These are phyloP conservation scores for Halichondria panicea DNA, from an alignment of 37 sponge, comb jelly and placozoan genomes.

Conservation along the genomic window DNA sequence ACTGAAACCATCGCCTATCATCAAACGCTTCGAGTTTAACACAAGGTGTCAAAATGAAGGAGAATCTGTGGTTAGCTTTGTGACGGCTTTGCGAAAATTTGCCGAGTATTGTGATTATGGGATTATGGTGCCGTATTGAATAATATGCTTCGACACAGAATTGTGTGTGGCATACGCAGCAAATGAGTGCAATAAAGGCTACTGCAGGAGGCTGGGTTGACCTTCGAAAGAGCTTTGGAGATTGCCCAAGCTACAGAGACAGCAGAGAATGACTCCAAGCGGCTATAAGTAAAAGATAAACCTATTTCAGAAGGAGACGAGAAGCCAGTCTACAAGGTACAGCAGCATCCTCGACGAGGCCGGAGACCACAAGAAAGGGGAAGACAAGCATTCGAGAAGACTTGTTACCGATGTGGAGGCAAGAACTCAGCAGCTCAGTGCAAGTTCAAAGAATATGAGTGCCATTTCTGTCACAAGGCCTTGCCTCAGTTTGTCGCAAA, in stretches of 20 bases:
- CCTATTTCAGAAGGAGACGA: not conserved
- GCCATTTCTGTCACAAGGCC: conserved; percentile 6
- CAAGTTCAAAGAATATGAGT: not conserved
- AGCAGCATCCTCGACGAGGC: not conserved
- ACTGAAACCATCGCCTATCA: conserved; percentile 8
- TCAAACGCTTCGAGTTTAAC: conserved; percentile 19
- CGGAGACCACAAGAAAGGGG: not conserved
- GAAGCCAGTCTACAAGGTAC: not conserved
- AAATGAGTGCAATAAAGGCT: not conserved
- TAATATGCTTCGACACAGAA: not conserved
- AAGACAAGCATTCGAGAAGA: not conserved
- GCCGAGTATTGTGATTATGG: conserved; percentile 2
- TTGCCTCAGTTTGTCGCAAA: no score
- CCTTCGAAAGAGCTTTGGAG: not conserved
- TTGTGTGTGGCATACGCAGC: not conserved
- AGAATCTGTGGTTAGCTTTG: not conserved
- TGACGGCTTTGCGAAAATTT: conserved; percentile 1
- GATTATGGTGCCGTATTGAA: not conserved
- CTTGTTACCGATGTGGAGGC: conserved; percentile 9
- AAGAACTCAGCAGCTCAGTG: not conserved
- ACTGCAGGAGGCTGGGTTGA: not conserved
- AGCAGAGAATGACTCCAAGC: not conserved
- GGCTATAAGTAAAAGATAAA: not conserved
- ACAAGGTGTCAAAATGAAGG: conserved; percentile 6
- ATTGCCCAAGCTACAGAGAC: not conserved